Conservation (phyloP, 2,113 vertebrate genomes). For the Poeciliopsis retropinna region DNA sequence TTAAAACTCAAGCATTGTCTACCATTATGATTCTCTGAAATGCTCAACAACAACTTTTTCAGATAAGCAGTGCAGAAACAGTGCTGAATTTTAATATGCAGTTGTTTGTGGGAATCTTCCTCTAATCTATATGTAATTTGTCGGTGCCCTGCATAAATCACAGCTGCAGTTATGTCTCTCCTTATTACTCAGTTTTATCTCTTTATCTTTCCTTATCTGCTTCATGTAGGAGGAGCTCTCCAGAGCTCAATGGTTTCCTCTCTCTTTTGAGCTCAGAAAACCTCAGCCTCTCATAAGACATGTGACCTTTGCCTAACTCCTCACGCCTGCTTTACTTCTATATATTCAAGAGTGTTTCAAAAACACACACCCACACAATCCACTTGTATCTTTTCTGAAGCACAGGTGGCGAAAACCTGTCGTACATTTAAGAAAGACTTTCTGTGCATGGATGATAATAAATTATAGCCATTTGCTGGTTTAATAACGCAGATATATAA, state of each 20-base stretch:
- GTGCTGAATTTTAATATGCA: background rate
- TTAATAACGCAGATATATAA: constrained; percentile 29
- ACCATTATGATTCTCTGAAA: background rate
- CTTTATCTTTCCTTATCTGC: constrained; percentile 27
- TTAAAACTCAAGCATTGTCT: background rate
- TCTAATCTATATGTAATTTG: constrained; percentile 23
- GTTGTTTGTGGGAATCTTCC: constrained; percentile 11
- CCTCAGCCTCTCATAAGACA: constrained; percentile 17
- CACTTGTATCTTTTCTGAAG: background rate
- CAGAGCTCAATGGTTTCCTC: constrained; percentile 21
- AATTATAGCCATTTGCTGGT: constrained; percentile 14
- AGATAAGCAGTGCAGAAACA: background rate
- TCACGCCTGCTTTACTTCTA: constrained; percentile 4
- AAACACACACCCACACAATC: constrained; percentile 25
- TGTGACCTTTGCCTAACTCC: constrained; percentile 57
- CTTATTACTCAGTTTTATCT: constrained; percentile 32
- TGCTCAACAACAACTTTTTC: background rate
- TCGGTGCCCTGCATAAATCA: constrained; percentile 36
- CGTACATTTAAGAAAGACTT: background rate
- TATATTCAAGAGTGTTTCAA: constrained; percentile 9
- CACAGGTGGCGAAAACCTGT: constrained; percentile 11
- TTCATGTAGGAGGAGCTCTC: constrained; percentile 2
- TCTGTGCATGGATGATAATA: background rate
- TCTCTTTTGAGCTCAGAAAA: constrained; percentile 17
- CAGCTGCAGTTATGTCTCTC: constrained; percentile 4